Percentiles rank a stretch among this genome's conserved stretches.
These are phyloP conservation scores for Apodemia duryi DNA, from an alignment of 2,888 invertebrate species.

Conservation along the genomic window DNA sequence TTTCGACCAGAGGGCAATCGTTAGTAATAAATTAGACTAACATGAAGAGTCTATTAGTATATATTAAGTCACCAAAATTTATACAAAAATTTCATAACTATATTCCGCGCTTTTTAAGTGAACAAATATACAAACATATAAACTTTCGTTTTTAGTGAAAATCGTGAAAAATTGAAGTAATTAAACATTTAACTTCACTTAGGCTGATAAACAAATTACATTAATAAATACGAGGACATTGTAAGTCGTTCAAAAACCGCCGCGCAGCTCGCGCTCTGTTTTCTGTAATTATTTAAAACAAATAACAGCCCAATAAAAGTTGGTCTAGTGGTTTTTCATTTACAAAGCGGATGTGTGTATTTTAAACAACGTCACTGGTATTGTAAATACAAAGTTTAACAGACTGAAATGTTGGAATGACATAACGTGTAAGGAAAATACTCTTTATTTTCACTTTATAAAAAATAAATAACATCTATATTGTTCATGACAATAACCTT, in stretches of 20 bases:
- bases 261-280: background rate
- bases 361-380: background rate
- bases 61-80: too few relatives aligned
- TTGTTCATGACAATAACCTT: too few relatives aligned
- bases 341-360: background rate
- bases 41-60: too few relatives aligned
- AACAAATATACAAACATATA: too few relatives aligned
- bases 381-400: background rate
- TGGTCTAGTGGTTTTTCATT: slow-evolving; percentile 7
- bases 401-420: background rate
- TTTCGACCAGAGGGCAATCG: too few relatives aligned
- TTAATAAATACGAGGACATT: background rate
- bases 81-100: too few relatives aligned
- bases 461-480: too few relatives aligned
- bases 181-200: background rate
- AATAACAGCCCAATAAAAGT: slow-evolving; percentile 12
- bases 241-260: slow-evolving; percentile 1
- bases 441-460: too few relatives aligned
- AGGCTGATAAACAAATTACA: background rate
- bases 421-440: background rate
- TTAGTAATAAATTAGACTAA: too few relatives aligned
- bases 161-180: too few relatives aligned
- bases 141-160: too few relatives aligned
- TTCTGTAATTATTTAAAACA: slow-evolving; percentile 5
- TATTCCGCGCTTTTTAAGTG: too few relatives aligned